Percentiles rank a stretch among this genome's conserved stretches.
phyloP scores from a whole-genome alignment of 2,113 vertebrate species.

The Sitta europaea region DNA sequence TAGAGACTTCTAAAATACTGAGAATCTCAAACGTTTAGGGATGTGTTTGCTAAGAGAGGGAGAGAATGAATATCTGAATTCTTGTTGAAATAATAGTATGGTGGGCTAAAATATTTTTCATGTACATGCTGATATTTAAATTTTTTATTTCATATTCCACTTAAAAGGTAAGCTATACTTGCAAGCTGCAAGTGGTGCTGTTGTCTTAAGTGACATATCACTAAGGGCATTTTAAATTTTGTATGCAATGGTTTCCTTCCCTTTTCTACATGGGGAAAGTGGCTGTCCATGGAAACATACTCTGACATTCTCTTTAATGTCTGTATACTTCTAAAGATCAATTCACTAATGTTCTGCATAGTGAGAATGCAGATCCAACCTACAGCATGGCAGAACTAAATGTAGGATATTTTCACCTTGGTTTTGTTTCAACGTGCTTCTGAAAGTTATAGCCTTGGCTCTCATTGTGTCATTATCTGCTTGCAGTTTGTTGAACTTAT shows the following conservation, averaged over 20 bases:
- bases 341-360: rapidly evolving
- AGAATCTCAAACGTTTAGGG: background rate
- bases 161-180: background rate
- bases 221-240: background rate
- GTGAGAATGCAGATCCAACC: background rate
- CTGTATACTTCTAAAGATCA: background rate
- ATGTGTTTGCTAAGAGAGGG: background rate
- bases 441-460: background rate
- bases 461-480: background rate
- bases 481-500: background rate
- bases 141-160: background rate
- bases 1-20: background rate
- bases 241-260: background rate
- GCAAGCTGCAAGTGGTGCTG: background rate
- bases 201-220: background rate
- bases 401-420: background rate
- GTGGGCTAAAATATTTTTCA: background rate
- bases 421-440: background rate
- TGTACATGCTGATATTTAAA: background rate
- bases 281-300: background rate
- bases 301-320: background rate
- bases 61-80: background rate
- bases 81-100: background rate
- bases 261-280: background rate
- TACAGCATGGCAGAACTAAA: background rate